Base-by-base conservation (phyloP, 2,797 vertebrate genomes). In the Argyrosomus regius region DNA sequence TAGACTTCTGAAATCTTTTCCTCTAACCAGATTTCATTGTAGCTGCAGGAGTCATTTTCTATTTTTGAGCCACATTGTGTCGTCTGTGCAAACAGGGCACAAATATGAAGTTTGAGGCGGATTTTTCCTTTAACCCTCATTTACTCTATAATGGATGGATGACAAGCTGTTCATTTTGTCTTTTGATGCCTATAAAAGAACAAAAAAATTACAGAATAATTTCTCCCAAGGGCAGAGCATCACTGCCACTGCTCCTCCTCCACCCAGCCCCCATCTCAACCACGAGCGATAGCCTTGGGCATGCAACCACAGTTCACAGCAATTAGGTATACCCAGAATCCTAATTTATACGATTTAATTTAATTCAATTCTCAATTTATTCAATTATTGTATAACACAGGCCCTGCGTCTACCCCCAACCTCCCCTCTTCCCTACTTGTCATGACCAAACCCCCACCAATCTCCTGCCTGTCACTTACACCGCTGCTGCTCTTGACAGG, bases 271-370 rank as follows among this genome's bases (percentile, higher is more conserved):
- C 88, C 72, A 59, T 45, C 65, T 61, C 72, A 5, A 28, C 46
- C 66, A 63, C 3, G 18, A 77, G 71, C 77, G 17, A 16, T 60
- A 31, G 84, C 90, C 89, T 60, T 45, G 56, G 83, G 85, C 87
- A 82, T 90, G 58, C 62, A 80, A 77, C 70, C 41, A 12, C 73
- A 84, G 70, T 84, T 85, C 80, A 85, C 75, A 83, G 85, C 90
- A 90, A 92, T 93, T 90, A 89, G 83, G 59, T 78, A 57, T 65
- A 81, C 69, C 59, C 84, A 84, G 92, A 90, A 89, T 91, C 68
- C 78, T 90, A 85, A 92, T 91, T 90, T 85, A 88, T 83, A 83
- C 63, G 5, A 89, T 88, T 87, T 82, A 62, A 90, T 90, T 86
- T 68, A 81, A 92, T 91, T 89, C 64, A 85, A 39, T 81, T 88